These are phyloP conservation scores for Tetramorium parvispinum DNA, from an alignment of 1,140 invertebrate genomes.

Conservation along the genomic window DNA sequence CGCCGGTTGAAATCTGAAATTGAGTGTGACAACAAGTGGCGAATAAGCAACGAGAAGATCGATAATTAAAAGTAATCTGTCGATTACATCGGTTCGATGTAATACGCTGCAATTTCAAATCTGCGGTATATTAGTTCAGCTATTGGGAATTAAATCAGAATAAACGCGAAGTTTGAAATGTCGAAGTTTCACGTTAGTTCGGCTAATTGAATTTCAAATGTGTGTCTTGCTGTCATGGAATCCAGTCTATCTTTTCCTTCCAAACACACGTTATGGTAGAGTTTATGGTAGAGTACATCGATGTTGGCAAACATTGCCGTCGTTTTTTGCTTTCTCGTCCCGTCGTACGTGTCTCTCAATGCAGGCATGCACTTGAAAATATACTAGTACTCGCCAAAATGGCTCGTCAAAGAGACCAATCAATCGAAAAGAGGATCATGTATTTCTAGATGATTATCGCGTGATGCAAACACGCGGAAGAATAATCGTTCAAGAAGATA, in stretches of 20 bases:
- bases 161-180: neutral
- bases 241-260: constrained; percentile 45
- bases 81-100: neutral
- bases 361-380: constrained; percentile 28
- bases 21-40: neutral
- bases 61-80: constrained; percentile 4
- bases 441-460: neutral
- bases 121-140: neutral
- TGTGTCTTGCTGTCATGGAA: constrained; percentile 39
- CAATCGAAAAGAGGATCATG: constrained; percentile 10
- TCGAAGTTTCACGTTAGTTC: constrained; percentile 24
- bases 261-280: constrained; percentile 40
- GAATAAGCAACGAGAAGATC: neutral
- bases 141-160: constrained; percentile 37
- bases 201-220: constrained; percentile 49
- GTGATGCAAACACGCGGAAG: neutral
- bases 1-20: constrained; percentile 5
- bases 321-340: constrained; percentile 35
- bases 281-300: constrained; percentile 12
- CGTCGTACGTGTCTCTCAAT: constrained; percentile 20
- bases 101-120: neutral
- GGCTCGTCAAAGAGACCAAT: constrained; percentile 14
- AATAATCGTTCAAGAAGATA: neutral
- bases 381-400: constrained; percentile 25
- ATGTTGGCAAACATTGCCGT: constrained; percentile 24